Evolutionary conservation across 2,888 invertebrate genomes (phyloP).

Genomic region (Pantelozetes paolii): DNA sequence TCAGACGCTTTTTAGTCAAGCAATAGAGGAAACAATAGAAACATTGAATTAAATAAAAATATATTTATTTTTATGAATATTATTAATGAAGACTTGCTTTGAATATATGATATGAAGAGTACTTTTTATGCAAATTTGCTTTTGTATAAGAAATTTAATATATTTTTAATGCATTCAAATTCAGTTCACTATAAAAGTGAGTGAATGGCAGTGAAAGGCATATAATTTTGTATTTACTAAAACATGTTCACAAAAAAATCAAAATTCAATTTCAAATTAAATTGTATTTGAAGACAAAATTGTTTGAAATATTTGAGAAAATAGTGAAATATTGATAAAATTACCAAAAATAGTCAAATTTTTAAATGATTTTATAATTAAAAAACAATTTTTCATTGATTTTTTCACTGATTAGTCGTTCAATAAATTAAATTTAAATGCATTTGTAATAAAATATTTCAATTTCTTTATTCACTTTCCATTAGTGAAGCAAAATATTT

Average conservation of each 20-base stretch:
- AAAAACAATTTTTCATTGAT: too few relatives aligned
- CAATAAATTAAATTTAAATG: too few relatives aligned
- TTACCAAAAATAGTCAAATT: too few relatives aligned
- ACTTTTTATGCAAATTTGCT: constrained; percentile 14
- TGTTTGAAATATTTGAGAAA: not conserved
- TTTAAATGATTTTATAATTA: too few relatives aligned
- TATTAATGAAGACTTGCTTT: not conserved
- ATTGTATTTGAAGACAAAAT: not conserved
- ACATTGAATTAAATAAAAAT: constrained; percentile 14
- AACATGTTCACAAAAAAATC: not conserved
- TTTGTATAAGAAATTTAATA: not conserved
- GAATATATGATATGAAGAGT: not conserved
- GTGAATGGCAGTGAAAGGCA: not conserved
- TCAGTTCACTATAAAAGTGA: not conserved
- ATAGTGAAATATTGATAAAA: too few relatives aligned
- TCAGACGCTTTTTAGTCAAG: not conserved
- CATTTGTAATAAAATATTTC: too few relatives aligned
- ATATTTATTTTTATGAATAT: constrained; percentile 8
- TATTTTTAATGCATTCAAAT: constrained; percentile 15
- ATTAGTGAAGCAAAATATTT: too few relatives aligned
- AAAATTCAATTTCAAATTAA: constrained; percentile 1
- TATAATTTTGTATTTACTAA: not conserved
- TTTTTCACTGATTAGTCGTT: too few relatives aligned
- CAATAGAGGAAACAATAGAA: constrained; percentile 4
- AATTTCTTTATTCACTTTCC: too few relatives aligned